Evolutionary conservation across 2,797 vertebrate genomes (phyloP).

Genomic region (Sebastolobus alascanus): DNA sequence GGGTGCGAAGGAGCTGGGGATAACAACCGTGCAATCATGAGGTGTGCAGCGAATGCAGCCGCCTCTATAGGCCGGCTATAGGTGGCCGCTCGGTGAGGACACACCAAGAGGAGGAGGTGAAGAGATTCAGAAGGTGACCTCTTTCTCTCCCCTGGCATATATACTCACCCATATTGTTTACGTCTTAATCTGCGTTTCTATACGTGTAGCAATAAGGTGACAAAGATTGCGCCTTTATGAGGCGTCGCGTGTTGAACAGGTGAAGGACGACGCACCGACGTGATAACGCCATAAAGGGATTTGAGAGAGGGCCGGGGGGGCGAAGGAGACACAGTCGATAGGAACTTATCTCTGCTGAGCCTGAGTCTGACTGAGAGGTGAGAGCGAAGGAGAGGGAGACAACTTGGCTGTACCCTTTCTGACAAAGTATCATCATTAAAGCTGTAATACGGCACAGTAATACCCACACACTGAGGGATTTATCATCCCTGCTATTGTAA

Average conservation of each 20-base stretch:
- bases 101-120: constrained; percentile 41
- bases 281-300: constrained; percentile 82
- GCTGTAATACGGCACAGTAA: constrained; percentile 69
- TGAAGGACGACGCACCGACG: constrained; percentile 82
- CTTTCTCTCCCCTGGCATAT: constrained; percentile 31
- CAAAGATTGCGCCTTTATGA: constrained; percentile 59
- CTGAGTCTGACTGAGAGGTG: constrained; percentile 57
- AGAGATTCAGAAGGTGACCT: constrained; percentile 75
- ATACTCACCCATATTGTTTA: constrained; percentile 43
- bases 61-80: constrained; percentile 61
- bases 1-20: constrained; percentile 73
- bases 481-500: constrained; percentile 73
- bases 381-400: constrained; percentile 43
- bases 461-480: constrained; percentile 72
- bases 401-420: constrained; percentile 61
- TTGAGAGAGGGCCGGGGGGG: constrained; percentile 76
- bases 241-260: constrained; percentile 69
- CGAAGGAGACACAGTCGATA: constrained; percentile 77
- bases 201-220: constrained; percentile 58
- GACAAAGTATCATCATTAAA: constrained; percentile 81
- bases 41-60: constrained; percentile 64
- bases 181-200: constrained; percentile 64
- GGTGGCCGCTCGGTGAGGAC: constrained; percentile 45
- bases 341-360: constrained; percentile 77
- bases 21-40: constrained; percentile 81